phyloP scores from a whole-genome alignment of 2,113 vertebrate species.

The Cisticola juncidis region DNA sequence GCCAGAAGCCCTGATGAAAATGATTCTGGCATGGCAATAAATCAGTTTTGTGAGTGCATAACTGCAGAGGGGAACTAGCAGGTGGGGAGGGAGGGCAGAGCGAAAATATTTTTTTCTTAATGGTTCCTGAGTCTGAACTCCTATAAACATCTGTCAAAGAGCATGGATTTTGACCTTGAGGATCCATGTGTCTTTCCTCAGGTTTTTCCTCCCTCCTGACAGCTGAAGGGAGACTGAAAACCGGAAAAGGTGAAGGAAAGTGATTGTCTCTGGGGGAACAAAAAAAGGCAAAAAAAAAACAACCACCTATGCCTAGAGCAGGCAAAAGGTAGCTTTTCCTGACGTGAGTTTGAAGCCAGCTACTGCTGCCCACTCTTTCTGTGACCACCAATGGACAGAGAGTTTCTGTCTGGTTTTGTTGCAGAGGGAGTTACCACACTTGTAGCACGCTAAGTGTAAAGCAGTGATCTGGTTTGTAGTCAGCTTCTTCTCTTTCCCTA shows the following conservation, averaged over 20 bases:
- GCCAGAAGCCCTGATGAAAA: not conserved
- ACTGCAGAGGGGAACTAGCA: not conserved
- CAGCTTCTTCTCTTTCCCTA: not conserved
- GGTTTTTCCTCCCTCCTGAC: not conserved
- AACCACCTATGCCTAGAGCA: fast-evolving
- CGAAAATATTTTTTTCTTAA: not conserved
- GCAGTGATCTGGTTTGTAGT: not conserved
- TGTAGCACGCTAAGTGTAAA: not conserved
- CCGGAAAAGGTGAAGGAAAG: not conserved
- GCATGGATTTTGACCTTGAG: not conserved
- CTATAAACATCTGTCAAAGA: not conserved
- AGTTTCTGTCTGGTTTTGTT: not conserved
- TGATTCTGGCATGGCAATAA: not conserved
- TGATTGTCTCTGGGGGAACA: not conserved
- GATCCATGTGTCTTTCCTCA: not conserved
- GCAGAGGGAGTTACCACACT: not conserved
- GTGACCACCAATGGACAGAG: not conserved
- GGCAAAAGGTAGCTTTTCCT: not conserved
- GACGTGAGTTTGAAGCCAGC: not conserved
- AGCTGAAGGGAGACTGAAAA: not conserved
- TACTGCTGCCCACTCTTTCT: not conserved
- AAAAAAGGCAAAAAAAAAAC: not conserved
- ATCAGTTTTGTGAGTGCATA: not conserved
- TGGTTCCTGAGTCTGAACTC: not conserved
- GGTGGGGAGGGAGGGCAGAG: not conserved